Evolutionary conservation across 2,888 invertebrate species (phyloP).

Genomic region (Ypsolopha scabrella): DNA sequence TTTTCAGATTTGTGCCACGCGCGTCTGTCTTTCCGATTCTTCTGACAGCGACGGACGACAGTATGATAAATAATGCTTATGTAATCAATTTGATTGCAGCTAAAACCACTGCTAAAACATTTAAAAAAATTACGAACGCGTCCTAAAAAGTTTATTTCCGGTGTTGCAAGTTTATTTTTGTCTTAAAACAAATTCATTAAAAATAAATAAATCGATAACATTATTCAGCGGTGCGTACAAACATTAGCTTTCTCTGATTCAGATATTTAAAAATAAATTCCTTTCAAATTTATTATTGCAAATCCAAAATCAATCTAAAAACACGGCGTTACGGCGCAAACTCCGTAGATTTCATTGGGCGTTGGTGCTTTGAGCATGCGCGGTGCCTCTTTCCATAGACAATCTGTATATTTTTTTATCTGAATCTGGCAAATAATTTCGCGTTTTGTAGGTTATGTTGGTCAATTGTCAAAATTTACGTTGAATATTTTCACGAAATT

Average conservation of each 20-base stretch:
- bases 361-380: conserved; percentile 1
- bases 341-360: neutral
- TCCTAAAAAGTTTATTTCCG: neutral
- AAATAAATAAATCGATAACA: too few relatives aligned
- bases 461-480: conserved; percentile 60
- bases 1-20: too few relatives aligned
- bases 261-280: neutral
- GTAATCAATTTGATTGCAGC: too few relatives aligned
- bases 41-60: too few relatives aligned
- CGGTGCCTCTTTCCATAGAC: conserved; percentile 31
- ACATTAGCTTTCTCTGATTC: too few relatives aligned
- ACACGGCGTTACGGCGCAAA: neutral
- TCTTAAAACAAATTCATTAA: too few relatives aligned
- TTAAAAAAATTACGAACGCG: neutral
- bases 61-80: too few relatives aligned
- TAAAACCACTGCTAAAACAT: too few relatives aligned
- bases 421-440: conserved; percentile 36
- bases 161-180: neutral
- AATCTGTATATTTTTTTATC: conserved; percentile 21
- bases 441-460: conserved; percentile 60
- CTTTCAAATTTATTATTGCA: neutral
- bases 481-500: conserved; percentile 40
- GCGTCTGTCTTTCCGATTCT: too few relatives aligned
- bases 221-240: too few relatives aligned
- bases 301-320: conserved; percentile 5